Conservation (phyloP, 2,797 vertebrate genomes). For the Falco naumanni region DNA sequence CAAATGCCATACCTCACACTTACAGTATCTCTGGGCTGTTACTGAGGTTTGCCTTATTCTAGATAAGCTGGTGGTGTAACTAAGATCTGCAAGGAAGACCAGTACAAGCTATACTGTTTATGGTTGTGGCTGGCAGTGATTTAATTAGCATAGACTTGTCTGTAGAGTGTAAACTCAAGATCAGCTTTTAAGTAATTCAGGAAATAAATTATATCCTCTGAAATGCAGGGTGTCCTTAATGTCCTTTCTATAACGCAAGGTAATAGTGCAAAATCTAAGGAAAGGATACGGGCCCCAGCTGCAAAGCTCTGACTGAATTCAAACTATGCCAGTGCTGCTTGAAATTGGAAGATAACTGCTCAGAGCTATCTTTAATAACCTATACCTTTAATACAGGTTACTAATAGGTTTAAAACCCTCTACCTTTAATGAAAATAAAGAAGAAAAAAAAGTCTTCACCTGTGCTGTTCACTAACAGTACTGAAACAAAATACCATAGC, state of each 20-base stretch:
- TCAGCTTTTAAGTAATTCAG: neutral
- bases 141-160: conserved; percentile 29
- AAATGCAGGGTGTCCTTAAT: neutral
- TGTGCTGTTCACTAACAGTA: neutral
- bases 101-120: neutral
- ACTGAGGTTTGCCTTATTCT: neutral
- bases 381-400: neutral
- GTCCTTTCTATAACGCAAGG: neutral
- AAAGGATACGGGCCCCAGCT: neutral
- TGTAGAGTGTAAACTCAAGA: neutral
- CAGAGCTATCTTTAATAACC: conserved; percentile 13
- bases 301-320: conserved; percentile 31
- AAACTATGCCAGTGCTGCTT: neutral
- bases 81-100: neutral
- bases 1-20: neutral
- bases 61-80: neutral
- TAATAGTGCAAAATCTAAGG: neutral
- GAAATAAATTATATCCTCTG: neutral
- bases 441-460: neutral
- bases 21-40: neutral
- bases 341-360: neutral
- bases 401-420: neutral
- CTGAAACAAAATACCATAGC: neutral
- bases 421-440: neutral
- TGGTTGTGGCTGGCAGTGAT: neutral